Evolutionary conservation across 30 jellyfish, hydroid and myxozoan genomes (phyloP).

Genomic region (Catostylus mosaicus): DNA sequence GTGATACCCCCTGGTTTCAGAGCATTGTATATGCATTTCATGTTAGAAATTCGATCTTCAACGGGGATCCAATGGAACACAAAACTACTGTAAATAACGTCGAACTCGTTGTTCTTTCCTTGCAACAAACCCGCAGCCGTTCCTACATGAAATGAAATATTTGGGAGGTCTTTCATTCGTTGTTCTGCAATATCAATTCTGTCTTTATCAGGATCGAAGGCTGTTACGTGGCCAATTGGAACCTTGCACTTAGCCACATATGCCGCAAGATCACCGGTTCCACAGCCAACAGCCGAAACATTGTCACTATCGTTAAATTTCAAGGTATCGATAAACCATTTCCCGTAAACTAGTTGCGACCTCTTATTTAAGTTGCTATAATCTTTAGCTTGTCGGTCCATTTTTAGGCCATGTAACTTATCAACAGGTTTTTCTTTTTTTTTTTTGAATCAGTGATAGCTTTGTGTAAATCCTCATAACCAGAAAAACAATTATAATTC

Average conservation of each 20-base stretch:
- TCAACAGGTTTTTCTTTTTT: too few relatives aligned
- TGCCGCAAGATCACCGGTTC: conserved; percentile 78
- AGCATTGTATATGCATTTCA: conserved; percentile 36
- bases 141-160: conserved; percentile 45
- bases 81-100: conserved; percentile 43
- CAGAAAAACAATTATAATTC: too few relatives aligned
- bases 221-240: conserved; percentile 62
- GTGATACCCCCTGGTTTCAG: conserved; percentile 67
- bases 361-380: conserved; percentile 3
- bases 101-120: conserved; percentile 32
- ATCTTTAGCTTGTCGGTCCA: conserved; percentile 20
- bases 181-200: conserved; percentile 60
- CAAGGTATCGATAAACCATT: conserved; percentile 16
- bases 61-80: conserved; percentile 84
- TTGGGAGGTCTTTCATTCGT: neutral
- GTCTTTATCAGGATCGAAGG: conserved; percentile 71
- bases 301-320: conserved; percentile 32
- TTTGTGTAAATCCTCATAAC: too few relatives aligned
- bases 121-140: conserved; percentile 55
- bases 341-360: conserved; percentile 60
- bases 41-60: conserved; percentile 51
- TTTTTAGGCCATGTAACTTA: too few relatives aligned
- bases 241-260: conserved; percentile 50
- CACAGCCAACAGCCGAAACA: conserved; percentile 77
- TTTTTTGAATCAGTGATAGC: too few relatives aligned